Evolutionary conservation across 1,140 invertebrate species (phyloP).

Genomic region (Leptonema lineaticorne): DNA sequence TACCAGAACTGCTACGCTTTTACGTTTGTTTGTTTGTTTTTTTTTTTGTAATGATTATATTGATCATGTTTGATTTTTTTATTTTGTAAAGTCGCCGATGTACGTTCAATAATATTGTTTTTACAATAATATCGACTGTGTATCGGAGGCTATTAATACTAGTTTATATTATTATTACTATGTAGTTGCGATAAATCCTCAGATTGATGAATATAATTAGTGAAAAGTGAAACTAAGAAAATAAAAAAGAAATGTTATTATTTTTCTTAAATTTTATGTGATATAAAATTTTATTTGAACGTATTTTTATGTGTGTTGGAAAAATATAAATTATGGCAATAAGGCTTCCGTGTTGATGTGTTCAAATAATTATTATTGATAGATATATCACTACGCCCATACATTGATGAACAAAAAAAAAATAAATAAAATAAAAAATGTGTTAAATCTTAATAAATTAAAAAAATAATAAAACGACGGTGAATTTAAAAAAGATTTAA

Average conservation of each 20-base stretch:
- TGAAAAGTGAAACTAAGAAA: no score
- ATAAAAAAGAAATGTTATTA: conserved; percentile 57
- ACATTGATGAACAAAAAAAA: no score
- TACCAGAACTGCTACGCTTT: conserved; percentile 19
- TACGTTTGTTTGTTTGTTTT: conserved; percentile 9
- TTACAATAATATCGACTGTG: neutral
- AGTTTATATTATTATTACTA: conserved; percentile 4
- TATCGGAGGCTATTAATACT: neutral
- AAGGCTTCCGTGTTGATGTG: conserved; percentile 36
- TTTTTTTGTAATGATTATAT: neutral
- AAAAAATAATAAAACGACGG: no score
- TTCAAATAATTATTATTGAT: conserved; percentile 33
- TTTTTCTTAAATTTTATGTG: conserved; percentile 38
- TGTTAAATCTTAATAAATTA: no score
- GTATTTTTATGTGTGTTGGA: conserved; percentile 17
- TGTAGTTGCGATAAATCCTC: conserved; percentile 13
- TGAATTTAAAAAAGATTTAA: no score
- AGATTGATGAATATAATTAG: conserved; percentile 42
- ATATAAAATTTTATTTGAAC: conserved; percentile 20
- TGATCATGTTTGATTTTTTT: neutral
- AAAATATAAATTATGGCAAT: conserved; percentile 30
- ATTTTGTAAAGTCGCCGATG: neutral
- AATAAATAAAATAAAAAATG: no score
- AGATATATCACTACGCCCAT: conserved; percentile 24
- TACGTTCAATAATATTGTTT: no score